These are phyloP conservation scores for Scaptomyza hsui DNA, from an alignment of 1,140 invertebrate genomes.

Conservation along the genomic window DNA sequence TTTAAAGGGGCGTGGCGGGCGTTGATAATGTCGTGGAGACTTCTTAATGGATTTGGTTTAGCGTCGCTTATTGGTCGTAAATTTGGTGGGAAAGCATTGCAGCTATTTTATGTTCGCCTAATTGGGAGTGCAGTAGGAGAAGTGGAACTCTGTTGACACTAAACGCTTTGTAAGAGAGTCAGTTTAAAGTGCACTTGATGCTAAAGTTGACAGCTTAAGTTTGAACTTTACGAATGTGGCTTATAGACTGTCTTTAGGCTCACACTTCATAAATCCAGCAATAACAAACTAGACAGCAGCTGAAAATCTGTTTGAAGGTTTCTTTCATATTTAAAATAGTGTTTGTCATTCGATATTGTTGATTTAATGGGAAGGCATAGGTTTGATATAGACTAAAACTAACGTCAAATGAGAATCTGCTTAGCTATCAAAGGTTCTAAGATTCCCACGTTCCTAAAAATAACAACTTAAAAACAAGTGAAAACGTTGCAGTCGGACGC, in stretches of 20 bases:
- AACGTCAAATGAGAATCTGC: not conserved
- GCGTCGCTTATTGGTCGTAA: slow-evolving; percentile 50
- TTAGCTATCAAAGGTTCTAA: not conserved
- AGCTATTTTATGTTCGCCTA: slow-evolving; percentile 33
- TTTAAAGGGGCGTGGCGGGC: slow-evolving; percentile 10
- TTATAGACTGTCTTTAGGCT: not conserved
- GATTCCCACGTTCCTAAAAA: not conserved
- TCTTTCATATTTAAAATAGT: not conserved
- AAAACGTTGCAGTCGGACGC: no score
- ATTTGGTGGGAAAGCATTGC: slow-evolving; percentile 42
- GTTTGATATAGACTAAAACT: not conserved
- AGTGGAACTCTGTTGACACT: slow-evolving; percentile 26
- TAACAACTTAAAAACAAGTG: no score
- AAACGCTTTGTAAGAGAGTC: slow-evolving; percentile 19
- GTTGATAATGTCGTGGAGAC: slow-evolving; percentile 32
- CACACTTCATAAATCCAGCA: not conserved
- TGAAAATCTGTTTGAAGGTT: not conserved
- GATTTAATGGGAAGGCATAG: not conserved
- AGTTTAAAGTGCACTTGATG: slow-evolving; percentile 3
- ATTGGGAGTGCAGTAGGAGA: slow-evolving; percentile 37
- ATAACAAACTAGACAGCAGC: not conserved
- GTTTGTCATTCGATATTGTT: slow-evolving; percentile 4
- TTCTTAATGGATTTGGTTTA: slow-evolving; percentile 69
- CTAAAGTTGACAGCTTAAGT: slow-evolving; percentile 1
- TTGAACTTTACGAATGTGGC: slow-evolving; percentile 19